These are phyloP conservation scores for Lithobates pipiens DNA, from an alignment of 2,797 vertebrate species.

Conservation along the genomic window DNA sequence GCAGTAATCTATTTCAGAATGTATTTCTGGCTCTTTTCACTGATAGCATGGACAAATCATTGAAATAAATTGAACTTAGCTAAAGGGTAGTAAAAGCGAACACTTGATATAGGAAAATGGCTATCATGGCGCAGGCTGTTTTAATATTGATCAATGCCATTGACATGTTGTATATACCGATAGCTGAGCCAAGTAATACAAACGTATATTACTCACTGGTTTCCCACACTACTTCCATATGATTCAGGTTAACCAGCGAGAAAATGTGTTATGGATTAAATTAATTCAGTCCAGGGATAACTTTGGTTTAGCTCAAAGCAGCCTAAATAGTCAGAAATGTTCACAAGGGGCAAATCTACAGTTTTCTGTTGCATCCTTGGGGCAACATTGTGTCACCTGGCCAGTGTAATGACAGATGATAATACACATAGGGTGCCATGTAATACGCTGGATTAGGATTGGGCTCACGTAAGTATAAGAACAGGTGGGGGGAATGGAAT, in stretches of 20 bases:
- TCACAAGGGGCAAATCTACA: neutral
- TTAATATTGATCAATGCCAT: slow-evolving; percentile 46
- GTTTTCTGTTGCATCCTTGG: neutral
- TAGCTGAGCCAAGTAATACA: slow-evolving; percentile 44
- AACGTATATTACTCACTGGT: slow-evolving; percentile 23
- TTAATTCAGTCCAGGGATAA: slow-evolving; percentile 2
- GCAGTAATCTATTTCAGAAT: slow-evolving; percentile 44
- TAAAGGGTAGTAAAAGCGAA: slow-evolving; percentile 50
- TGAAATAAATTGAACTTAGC: slow-evolving; percentile 39
- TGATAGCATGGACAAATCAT: slow-evolving; percentile 30
- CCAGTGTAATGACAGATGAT: neutral
- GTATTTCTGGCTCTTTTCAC: slow-evolving; percentile 41
- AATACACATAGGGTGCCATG: neutral
- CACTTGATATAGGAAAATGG: slow-evolving; percentile 31
- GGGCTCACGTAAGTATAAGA: too few species aligned
- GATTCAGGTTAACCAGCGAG: slow-evolving; percentile 18
- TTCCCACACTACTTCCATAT: slow-evolving; percentile 38
- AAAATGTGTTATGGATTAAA: slow-evolving; percentile 36
- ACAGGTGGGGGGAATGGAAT: too few species aligned
- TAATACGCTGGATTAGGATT: too few species aligned
- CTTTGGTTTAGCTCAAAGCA: slow-evolving; percentile 10
- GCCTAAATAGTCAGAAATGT: neutral
- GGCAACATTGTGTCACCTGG: neutral
- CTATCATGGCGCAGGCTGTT: slow-evolving; percentile 16
- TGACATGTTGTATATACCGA: slow-evolving; percentile 23